A percentile compares a stretch with the other conserved stretches of the same genome.
These are phyloP conservation scores for Zeus faber DNA, from an alignment of 2,113 vertebrate genomes.

Conservation along the genomic window DNA sequence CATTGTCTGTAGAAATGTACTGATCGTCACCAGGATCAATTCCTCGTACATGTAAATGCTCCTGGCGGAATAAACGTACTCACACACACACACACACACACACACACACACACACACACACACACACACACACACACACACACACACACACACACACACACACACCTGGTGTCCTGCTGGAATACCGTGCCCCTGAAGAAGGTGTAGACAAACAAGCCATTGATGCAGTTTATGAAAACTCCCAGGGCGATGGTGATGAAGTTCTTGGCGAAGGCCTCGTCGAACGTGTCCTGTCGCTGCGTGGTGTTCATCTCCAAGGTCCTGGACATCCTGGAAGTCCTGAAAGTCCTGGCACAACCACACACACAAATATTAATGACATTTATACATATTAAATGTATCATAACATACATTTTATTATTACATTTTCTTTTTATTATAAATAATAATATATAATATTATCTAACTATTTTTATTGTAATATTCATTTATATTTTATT, in stretches of 20 bases:
- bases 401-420: too few relatives aligned
- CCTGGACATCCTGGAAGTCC: too few relatives aligned
- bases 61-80: too few relatives aligned
- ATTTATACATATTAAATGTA: too few relatives aligned
- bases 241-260: conserved; percentile 32
- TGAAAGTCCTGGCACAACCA: too few relatives aligned
- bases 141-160: neutral
- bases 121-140: neutral
- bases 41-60: neutral
- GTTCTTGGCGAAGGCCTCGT: conserved; percentile 32
- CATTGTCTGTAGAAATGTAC: neutral
- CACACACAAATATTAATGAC: too few relatives aligned
- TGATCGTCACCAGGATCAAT: neutral
- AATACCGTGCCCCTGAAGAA: conserved; percentile 45
- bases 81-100: neutral
- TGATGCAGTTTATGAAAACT: conserved; percentile 49
- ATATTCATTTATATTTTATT: too few relatives aligned
- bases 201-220: conserved; percentile 47
- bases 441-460: too few relatives aligned
- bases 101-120: neutral
- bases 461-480: too few relatives aligned
- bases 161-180: conserved; percentile 42
- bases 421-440: too few relatives aligned
- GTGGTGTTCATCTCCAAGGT: conserved; percentile 51
- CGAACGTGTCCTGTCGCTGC: neutral